A percentile compares a stretch with the other conserved stretches of the same genome.
Conservation (phyloP, 2,797 vertebrate species). For the Spheniscus humboldti region DNA sequence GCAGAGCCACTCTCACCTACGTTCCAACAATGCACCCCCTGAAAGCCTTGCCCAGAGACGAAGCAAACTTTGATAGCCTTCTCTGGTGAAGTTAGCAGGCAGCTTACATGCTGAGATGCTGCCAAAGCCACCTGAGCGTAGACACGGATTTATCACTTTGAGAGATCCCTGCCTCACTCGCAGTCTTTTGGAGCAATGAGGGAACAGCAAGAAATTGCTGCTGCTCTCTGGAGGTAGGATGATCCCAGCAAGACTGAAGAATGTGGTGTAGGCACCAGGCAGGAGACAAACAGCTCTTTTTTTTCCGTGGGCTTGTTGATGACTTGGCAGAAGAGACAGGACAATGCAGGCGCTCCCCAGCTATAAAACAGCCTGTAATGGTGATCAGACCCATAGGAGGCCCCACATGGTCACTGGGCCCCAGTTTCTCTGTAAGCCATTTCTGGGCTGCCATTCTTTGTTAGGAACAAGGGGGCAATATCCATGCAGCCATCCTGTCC, state of each 20-base stretch:
- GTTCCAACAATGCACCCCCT: background rate
- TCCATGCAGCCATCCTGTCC: background rate
- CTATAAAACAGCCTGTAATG: background rate
- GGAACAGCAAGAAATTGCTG: background rate
- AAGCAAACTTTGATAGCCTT: background rate
- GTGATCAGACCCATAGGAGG: background rate
- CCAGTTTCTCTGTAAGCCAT: background rate
- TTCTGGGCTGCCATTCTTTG: background rate
- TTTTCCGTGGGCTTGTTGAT: fast-evolving
- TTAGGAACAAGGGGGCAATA: background rate
- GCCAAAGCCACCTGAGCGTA: background rate
- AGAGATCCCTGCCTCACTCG: background rate
- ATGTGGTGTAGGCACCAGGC: fast-evolving
- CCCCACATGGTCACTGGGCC: fast-evolving
- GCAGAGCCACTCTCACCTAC: background rate
- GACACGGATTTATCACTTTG: background rate
- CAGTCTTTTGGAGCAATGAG: background rate
- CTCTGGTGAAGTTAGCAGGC: background rate
- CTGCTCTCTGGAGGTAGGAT: background rate
- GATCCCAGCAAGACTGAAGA: fast-evolving
- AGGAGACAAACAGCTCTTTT: background rate
- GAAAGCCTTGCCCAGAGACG: background rate
- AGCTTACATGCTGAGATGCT: background rate
- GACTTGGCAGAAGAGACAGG: background rate
- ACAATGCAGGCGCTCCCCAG: background rate